A percentile compares a stretch with the other conserved stretches of the same genome.
Conservation (phyloP, 2,113 vertebrate genomes). For the Girardinichthys multiradiatus region DNA sequence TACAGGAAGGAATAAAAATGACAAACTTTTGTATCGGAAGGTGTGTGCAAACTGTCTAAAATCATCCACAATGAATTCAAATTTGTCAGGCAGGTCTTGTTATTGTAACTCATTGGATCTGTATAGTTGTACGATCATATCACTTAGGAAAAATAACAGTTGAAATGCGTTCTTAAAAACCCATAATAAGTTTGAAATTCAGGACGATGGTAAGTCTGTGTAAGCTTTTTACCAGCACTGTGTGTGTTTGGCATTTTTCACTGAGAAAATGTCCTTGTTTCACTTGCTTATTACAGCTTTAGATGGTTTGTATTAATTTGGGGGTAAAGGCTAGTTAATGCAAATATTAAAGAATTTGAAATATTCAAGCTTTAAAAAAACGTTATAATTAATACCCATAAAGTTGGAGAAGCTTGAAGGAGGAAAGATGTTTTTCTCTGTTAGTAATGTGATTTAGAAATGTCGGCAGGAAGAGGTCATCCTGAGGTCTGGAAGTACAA, state of each 20-base stretch:
- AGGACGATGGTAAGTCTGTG: neutral
- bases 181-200: neutral
- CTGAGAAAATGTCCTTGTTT: too few relatives aligned
- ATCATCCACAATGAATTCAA: neutral
- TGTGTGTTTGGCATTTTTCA: neutral
- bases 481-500: neutral
- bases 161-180: too few relatives aligned
- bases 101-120: too few relatives aligned
- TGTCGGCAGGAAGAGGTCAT: neutral
- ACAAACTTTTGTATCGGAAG: too few relatives aligned
- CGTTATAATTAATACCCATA: neutral
- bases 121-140: too few relatives aligned
- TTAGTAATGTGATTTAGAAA: slow-evolving; percentile 7
- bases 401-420: neutral
- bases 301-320: too few relatives aligned
- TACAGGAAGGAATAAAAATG: too few relatives aligned
- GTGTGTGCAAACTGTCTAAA: neutral
- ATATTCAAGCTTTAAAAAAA: neutral
- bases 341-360: too few relatives aligned
- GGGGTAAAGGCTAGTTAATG: too few relatives aligned
- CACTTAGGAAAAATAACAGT: too few relatives aligned
- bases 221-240: neutral
- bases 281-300: too few relatives aligned
- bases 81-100: too few relatives aligned
- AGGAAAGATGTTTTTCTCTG: neutral